phyloP scores from a whole-genome alignment of 2,888 invertebrate genomes.

The Oasisia sp. region DNA sequence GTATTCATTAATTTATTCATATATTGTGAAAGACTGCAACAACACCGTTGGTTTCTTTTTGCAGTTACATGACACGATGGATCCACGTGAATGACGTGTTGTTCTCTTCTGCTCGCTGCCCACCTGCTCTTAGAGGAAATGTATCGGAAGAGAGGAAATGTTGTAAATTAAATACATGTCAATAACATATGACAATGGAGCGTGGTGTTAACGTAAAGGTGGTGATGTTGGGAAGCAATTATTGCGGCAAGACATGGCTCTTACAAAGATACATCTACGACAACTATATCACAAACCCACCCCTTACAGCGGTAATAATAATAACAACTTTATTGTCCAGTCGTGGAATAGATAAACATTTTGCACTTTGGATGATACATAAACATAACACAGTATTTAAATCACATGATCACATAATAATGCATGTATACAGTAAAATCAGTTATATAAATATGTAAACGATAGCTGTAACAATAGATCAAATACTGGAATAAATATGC shows the following conservation, averaged over 20 bases:
- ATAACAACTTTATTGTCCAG: too few species aligned
- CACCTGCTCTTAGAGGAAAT: not conserved
- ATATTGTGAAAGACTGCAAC: not conserved
- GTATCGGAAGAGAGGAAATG: not conserved
- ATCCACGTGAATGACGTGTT: not conserved
- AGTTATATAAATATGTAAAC: too few species aligned
- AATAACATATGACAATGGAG: slow-evolving; percentile 21
- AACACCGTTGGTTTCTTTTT: not conserved
- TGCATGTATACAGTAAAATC: too few species aligned
- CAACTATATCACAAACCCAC: slow-evolving; percentile 68
- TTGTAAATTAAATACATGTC: not conserved
- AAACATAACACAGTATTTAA: too few species aligned
- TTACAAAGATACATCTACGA: slow-evolving; percentile 76
- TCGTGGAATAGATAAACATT: too few species aligned
- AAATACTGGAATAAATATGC: too few species aligned
- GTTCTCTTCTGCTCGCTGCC: not conserved
- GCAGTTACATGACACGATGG: not conserved
- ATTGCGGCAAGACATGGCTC: slow-evolving; percentile 78
- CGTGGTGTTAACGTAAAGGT: slow-evolving; percentile 74
- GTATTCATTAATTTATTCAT: not conserved
- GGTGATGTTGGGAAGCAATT: slow-evolving; percentile 76
- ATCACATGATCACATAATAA: too few species aligned
- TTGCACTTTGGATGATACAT: too few species aligned
- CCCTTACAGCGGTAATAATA: slow-evolving; percentile 74
- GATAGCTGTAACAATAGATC: too few species aligned